Conservation (phyloP, 2,113 vertebrate genomes). For the Cryptoleucopteryx plumbea region DNA sequence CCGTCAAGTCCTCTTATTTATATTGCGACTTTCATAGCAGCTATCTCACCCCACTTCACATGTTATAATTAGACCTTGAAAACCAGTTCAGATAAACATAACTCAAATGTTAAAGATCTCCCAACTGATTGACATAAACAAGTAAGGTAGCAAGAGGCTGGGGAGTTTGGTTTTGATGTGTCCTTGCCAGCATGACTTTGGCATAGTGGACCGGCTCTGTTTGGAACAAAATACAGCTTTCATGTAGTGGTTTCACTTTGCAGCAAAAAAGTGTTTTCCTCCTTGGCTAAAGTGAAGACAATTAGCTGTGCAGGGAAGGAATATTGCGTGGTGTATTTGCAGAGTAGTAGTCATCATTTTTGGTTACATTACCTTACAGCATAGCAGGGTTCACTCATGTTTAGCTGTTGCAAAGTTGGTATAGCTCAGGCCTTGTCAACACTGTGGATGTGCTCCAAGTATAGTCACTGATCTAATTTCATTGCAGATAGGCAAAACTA, state of each 20-base stretch:
- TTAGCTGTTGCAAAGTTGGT: background rate
- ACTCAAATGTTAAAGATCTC: constrained; percentile 18
- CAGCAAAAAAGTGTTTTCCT: background rate
- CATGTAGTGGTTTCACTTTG: background rate
- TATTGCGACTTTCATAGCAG: constrained; percentile 38
- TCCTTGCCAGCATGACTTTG: background rate
- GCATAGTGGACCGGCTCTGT: fast-evolving
- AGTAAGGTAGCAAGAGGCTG: background rate
- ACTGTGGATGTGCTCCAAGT: background rate
- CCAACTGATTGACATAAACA: constrained; percentile 5
- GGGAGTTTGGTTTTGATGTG: background rate
- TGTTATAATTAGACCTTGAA: constrained; percentile 68
- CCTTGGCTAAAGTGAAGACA: background rate
- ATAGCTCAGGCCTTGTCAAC: background rate
- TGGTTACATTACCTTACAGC: background rate
- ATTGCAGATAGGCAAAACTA: background rate
- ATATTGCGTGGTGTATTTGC: background rate
- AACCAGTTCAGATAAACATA: constrained; percentile 58
- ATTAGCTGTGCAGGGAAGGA: background rate
- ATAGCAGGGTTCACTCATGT: background rate
- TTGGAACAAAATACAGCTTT: background rate
- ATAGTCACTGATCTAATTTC: background rate
- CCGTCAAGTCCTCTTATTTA: constrained; percentile 29
- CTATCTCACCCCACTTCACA: constrained; percentile 8
- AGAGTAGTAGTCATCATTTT: background rate